phyloP scores from a whole-genome alignment of 2,113 vertebrate species.

The Indicator maculatus region DNA sequence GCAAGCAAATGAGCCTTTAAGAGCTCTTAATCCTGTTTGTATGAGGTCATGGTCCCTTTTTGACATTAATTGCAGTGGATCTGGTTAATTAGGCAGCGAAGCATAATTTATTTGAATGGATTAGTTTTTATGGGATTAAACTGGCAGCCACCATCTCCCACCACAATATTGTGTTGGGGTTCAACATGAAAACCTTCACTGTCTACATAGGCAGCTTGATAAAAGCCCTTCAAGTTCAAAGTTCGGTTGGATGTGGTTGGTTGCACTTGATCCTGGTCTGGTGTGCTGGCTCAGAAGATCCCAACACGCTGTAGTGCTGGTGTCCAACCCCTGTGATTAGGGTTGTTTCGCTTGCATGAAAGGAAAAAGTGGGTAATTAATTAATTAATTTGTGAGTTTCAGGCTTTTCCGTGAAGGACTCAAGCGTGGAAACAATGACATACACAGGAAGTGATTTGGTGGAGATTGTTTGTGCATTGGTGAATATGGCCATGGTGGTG shows the following conservation, averaged over 20 bases:
- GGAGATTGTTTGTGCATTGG: neutral
- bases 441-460: no score
- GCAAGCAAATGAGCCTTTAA: neutral
- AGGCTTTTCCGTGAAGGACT: neutral
- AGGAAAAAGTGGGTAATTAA: neutral
- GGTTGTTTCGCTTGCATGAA: neutral
- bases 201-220: neutral
- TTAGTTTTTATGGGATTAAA: neutral
- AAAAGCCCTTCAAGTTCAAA: neutral
- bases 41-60: neutral
- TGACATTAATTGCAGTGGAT: conserved; percentile 22
- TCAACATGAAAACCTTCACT: fast-evolving
- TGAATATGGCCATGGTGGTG: no score
- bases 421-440: neutral
- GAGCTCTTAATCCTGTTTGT: neutral
- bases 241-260: neutral
- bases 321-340: neutral
- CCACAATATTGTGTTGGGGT: neutral
- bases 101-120: neutral
- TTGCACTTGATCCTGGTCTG: no score
- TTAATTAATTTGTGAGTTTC: neutral
- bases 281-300: neutral
- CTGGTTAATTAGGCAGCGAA: conserved; percentile 30
- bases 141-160: neutral
- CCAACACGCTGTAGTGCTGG: fast-evolving